Base-by-base conservation (phyloP, 2,797 vertebrate species). In the Steatocranus sp. region DNA sequence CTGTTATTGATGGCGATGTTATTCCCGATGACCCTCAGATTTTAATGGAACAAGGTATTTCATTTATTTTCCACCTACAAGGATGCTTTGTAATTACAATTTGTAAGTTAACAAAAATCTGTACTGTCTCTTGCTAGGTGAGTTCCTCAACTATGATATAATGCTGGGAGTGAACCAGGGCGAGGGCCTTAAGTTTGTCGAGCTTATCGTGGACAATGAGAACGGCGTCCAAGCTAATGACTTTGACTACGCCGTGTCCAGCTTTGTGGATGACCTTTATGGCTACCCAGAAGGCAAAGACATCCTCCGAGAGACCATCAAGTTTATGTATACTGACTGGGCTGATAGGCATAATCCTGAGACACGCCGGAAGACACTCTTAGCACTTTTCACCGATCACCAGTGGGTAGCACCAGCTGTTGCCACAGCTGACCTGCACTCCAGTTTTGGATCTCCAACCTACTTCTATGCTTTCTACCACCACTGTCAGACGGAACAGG, bases 321-420 rank as follows among this genome's bases (percentile, higher is more conserved):
- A 99, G 94, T 99, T 99, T 83, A 99, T 99, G 99, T 99, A 99
- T 91, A 99, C 99, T 0, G 99, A 99, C 95, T 99, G 99, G 99
- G 98, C 99, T 5, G 99, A 99, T 92, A 91, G 98, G 56, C 98
- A 99, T 93, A 99, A 99, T 87, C 97, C 98, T 0, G 98, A 99
- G 94, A 99, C 99, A 5, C 96, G 99, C 83, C 96, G 99, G 85
- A 99, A 99, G 95, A 99, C 98, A 0, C 91, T 99, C 87, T 85
- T 99, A 93, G 98, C 99, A 73, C 96, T 99, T 88, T 99, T 99
- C 86, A 99, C 99, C 0, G 99, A 99, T 89, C 99, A 99, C 93
- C 99, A 99, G 90, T 99, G 99, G 99, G 98, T 99, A 87, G 99
- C 98, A 27, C 98, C 99, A 23, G 98, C 99, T 25, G 97, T 99